These are phyloP conservation scores for Virgularia gustaviana DNA, from an alignment of 92 coral and sea anemone genomes.

Conservation along the genomic window DNA sequence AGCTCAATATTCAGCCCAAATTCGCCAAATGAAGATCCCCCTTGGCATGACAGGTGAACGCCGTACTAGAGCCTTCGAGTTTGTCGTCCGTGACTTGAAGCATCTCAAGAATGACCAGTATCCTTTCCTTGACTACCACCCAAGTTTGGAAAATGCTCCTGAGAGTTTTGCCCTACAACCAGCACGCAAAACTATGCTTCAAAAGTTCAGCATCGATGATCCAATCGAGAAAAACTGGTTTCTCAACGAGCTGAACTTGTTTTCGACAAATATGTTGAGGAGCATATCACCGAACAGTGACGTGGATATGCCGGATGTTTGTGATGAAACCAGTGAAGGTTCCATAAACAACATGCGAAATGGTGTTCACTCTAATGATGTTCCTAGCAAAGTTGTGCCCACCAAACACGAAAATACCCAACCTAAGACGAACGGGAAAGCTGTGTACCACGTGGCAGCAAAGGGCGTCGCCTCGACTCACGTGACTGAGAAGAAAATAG, in stretches of 20 bases:
- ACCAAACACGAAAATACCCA: not conserved
- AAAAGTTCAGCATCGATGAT: constrained; percentile 30
- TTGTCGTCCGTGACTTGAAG: constrained; percentile 66
- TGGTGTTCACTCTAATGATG: not conserved
- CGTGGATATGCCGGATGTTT: not conserved
- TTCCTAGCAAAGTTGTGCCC: not conserved
- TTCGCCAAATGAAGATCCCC: constrained; percentile 77
- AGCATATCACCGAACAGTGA: constrained; percentile 9
- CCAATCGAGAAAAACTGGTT: constrained; percentile 27
- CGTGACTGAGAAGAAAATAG: constrained; percentile 32
- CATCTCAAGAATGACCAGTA: constrained; percentile 12
- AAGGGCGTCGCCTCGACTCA: constrained; percentile 16
- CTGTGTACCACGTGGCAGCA: constrained; percentile 33
- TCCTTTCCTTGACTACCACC: not conserved
- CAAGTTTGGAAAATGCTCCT: constrained; percentile 2
- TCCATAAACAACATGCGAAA: not conserved
- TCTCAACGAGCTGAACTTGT: constrained; percentile 26
- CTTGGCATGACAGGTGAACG: constrained; percentile 83
- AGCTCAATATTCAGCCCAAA: constrained; percentile 74
- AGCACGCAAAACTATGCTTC: constrained; percentile 28
- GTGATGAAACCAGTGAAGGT: not conserved
- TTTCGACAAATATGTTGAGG: constrained; percentile 28
- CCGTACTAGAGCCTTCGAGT: constrained; percentile 71
- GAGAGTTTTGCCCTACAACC: not conserved
- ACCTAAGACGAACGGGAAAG: not conserved